Evolutionary conservation across 2,888 invertebrate species (phyloP).

Genomic region (Lasioglossum vierecki): DNA sequence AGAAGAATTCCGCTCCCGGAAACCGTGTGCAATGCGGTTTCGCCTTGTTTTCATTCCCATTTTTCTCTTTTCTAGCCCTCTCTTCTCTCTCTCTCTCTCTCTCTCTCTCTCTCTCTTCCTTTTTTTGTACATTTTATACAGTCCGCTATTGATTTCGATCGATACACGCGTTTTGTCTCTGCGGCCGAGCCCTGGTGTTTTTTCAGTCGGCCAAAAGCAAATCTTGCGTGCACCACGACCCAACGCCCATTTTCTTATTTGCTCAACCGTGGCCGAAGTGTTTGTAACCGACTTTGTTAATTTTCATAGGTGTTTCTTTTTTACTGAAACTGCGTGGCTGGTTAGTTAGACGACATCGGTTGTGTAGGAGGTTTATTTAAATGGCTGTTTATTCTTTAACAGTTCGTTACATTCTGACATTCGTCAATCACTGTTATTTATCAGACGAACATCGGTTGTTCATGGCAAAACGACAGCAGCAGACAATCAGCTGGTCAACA

Average conservation of each 20-base stretch:
- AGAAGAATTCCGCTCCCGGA: background rate
- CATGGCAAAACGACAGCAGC: no score
- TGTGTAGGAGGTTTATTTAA: no score
- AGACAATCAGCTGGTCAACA: no score
- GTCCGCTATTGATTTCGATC: background rate
- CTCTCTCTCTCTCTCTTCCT: background rate
- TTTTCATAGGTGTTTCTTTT: background rate
- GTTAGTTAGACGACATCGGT: background rate
- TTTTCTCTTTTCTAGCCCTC: background rate
- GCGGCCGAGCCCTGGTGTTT: background rate
- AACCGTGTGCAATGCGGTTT: background rate
- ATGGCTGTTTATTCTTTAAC: no score
- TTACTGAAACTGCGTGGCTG: background rate
- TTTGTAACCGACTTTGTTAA: background rate
- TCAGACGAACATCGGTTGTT: no score
- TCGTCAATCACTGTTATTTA: no score
- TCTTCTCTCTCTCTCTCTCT: no score
- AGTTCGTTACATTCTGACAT: no score
- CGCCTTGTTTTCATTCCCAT: slow-evolving; percentile 8
- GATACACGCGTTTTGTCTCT: slow-evolving; percentile 11
- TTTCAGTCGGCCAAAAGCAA: background rate
- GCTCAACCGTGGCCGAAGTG: slow-evolving; percentile 8
- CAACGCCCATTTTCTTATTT: background rate
- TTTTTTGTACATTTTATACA: background rate
- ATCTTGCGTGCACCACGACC: background rate